Percentiles rank a stretch among this genome's conserved stretches.
Conservation (phyloP, 2,888 invertebrate species). For the Chalcosyrphus nemorum region DNA sequence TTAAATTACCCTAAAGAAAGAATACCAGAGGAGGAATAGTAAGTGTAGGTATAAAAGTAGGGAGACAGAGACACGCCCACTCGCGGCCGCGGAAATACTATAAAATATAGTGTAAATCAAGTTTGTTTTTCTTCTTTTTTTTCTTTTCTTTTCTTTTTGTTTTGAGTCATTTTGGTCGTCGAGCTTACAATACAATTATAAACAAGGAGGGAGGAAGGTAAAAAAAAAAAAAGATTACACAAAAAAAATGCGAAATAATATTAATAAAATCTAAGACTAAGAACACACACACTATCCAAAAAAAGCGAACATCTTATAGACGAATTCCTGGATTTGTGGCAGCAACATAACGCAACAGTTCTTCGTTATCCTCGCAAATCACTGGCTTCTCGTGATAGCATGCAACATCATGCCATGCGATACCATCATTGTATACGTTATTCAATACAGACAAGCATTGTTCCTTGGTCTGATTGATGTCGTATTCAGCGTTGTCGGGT, state of each 20-base stretch:
- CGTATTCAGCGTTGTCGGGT: slow-evolving; percentile 95
- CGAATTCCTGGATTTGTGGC: slow-evolving; percentile 92
- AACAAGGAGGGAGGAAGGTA: slow-evolving; percentile 59
- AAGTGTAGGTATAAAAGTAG: neutral
- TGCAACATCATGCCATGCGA: slow-evolving; percentile 96
- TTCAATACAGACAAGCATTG: slow-evolving; percentile 94
- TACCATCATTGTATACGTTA: slow-evolving; percentile 96
- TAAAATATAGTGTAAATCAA: slow-evolving; percentile 13
- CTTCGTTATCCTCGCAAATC: slow-evolving; percentile 95
- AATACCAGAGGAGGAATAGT: slow-evolving; percentile 2
- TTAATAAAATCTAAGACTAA: slow-evolving; percentile 81
- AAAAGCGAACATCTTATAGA: slow-evolving; percentile 85
- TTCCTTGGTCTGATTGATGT: slow-evolving; percentile 93
- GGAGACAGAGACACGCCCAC: slow-evolving; percentile 12
- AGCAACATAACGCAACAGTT: slow-evolving; percentile 92
- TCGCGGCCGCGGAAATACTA: slow-evolving; percentile 17
- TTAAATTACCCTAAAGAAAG: slow-evolving; percentile 9
- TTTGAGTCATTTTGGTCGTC: slow-evolving; percentile 31
- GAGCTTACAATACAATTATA: slow-evolving; percentile 33
- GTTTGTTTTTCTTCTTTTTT: slow-evolving; percentile 6
- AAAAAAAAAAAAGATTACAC: slow-evolving; percentile 51
- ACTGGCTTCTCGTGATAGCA: slow-evolving; percentile 96
- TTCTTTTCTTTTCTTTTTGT: neutral
- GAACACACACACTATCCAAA: slow-evolving; percentile 74
- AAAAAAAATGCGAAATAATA: slow-evolving; percentile 71